These are phyloP conservation scores for Phenganax stokvisi DNA, from an alignment of 92 coral and sea anemone genomes.

Conservation along the genomic window DNA sequence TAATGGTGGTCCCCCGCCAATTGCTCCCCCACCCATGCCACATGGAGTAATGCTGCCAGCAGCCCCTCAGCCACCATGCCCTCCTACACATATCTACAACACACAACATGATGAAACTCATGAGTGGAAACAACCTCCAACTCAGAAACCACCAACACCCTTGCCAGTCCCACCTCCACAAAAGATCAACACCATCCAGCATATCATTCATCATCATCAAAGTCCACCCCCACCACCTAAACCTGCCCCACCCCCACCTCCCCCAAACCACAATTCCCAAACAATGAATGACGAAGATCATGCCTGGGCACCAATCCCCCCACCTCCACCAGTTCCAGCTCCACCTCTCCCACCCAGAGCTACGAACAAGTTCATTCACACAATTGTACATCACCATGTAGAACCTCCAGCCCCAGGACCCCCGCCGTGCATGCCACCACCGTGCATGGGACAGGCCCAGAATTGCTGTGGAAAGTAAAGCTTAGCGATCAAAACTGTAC, in stretches of 20 bases:
- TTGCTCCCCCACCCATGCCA: slow-evolving; percentile 40
- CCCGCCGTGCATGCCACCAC: slow-evolving; percentile 26
- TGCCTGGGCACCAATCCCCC: slow-evolving; percentile 44
- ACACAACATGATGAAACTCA: slow-evolving; percentile 40
- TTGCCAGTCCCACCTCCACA: slow-evolving; percentile 30
- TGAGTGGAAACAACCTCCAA: slow-evolving; percentile 34
- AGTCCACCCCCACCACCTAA: slow-evolving; percentile 42
- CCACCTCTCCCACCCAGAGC: slow-evolving; percentile 37
- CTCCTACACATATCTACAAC: slow-evolving; percentile 39
- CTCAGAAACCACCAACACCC: slow-evolving; percentile 8
- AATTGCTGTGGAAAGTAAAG: slow-evolving; percentile 26
- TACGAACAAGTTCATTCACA: slow-evolving; percentile 26
- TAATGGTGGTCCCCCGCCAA: slow-evolving; percentile 36
- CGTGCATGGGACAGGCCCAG: slow-evolving; percentile 24
- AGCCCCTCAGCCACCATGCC: slow-evolving; percentile 33
- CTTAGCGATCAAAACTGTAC: slow-evolving; percentile 1
- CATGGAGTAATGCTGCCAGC: slow-evolving; percentile 38
- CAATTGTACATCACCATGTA: slow-evolving; percentile 36
- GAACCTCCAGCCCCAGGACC: slow-evolving; percentile 40
- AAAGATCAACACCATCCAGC: slow-evolving; percentile 36
- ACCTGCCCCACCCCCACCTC: slow-evolving; percentile 40
- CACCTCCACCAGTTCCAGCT: slow-evolving; percentile 37
- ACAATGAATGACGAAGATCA: slow-evolving; percentile 37
- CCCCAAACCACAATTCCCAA: slow-evolving; percentile 28
- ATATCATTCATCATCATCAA: slow-evolving; percentile 38